phyloP scores from a whole-genome alignment of 2,797 vertebrate species.

The Pogoniulus pusillus region DNA sequence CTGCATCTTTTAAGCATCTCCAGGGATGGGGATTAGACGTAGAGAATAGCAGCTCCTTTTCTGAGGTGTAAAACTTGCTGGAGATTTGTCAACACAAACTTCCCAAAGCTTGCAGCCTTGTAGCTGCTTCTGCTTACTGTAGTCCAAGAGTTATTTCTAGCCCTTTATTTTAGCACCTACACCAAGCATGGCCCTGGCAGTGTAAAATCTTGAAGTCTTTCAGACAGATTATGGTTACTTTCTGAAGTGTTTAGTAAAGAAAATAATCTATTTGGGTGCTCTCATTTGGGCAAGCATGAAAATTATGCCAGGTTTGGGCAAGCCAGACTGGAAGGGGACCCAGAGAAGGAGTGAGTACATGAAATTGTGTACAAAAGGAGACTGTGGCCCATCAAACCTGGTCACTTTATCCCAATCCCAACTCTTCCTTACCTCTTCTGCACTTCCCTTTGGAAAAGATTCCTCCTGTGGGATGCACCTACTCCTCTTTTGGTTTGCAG shows the following conservation, averaged over 20 bases:
- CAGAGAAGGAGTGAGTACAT: fast-evolving
- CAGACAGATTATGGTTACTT: neutral
- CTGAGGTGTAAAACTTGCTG: neutral
- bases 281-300: neutral
- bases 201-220: neutral
- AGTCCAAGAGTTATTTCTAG: neutral
- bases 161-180: neutral
- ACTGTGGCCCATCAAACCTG: neutral
- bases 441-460: fast-evolving
- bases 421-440: neutral
- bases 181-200: neutral
- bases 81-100: neutral
- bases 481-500: neutral
- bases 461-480: neutral
- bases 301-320: neutral
- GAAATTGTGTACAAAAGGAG: neutral
- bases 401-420: neutral
- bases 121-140: neutral
- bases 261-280: neutral
- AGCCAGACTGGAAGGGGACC: neutral
- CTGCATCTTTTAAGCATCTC: too few species aligned
- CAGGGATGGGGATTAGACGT: neutral
- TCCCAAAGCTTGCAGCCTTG: neutral
- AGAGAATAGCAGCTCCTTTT: neutral
- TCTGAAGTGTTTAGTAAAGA: neutral